Evolutionary conservation across 2,888 invertebrate genomes (phyloP).

Genomic region (Idaea biselata): DNA sequence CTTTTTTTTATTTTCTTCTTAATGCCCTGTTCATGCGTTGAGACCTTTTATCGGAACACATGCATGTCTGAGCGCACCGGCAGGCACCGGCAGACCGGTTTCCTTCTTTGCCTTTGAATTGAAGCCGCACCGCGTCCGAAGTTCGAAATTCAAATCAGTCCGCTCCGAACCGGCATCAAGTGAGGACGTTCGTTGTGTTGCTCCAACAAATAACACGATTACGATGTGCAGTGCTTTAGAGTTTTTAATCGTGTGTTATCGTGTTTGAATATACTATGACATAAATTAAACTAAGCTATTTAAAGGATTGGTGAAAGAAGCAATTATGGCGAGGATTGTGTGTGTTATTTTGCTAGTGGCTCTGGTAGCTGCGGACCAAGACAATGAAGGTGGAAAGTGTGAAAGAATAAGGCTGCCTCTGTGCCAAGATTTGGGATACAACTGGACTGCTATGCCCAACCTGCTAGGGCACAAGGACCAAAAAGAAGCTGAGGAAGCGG

Average conservation of each 20-base stretch:
- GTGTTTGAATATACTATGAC: constrained; percentile 62
- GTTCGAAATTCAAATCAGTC: constrained; percentile 59
- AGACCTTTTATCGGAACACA: constrained; percentile 76
- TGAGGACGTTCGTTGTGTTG: constrained; percentile 39
- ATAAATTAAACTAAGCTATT: constrained; percentile 41
- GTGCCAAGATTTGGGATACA: constrained; percentile 92
- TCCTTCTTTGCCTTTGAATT: constrained; percentile 67
- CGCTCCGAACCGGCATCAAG: constrained; percentile 42
- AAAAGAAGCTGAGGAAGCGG: constrained; percentile 89
- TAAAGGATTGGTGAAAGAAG: constrained; percentile 41
- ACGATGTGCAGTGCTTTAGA: constrained; percentile 55
- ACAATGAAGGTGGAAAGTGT: constrained; percentile 82
- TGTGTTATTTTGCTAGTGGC: constrained; percentile 57
- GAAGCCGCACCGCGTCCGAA: constrained; percentile 56
- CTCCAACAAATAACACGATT: constrained; percentile 47
- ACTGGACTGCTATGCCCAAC: constrained; percentile 93
- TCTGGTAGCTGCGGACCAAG: constrained; percentile 68
- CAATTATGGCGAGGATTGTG: constrained; percentile 67
- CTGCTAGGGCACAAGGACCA: constrained; percentile 90
- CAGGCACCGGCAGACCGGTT: constrained; percentile 62
- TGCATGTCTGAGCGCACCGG: constrained; percentile 70
- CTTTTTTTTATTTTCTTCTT: constrained; percentile 62
- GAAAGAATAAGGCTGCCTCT: constrained; percentile 89
- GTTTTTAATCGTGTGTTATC: constrained; percentile 52
- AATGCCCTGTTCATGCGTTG: constrained; percentile 75